phyloP scores from a whole-genome alignment of 2,797 vertebrate species.

The Melanogrammus aeglefinus region DNA sequence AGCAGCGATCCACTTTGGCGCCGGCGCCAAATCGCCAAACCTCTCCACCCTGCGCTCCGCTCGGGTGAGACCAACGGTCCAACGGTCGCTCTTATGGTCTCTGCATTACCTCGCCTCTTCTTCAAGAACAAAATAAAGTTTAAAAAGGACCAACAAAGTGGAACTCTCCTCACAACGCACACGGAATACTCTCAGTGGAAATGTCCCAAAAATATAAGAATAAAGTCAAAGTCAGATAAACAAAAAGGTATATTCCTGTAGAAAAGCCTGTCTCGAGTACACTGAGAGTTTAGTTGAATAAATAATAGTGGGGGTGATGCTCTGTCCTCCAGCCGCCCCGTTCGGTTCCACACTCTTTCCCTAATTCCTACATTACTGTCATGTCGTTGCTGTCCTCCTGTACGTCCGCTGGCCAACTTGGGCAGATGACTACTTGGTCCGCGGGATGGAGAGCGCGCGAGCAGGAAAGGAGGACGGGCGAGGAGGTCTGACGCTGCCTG shows the following conservation, averaged over 20 bases:
- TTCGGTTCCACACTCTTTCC: background rate
- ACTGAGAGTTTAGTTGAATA: background rate
- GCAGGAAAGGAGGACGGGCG: slow-evolving; percentile 30
- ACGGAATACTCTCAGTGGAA: background rate
- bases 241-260: background rate
- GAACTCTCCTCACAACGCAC: background rate
- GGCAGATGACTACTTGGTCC: slow-evolving; percentile 55
- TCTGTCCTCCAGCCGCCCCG: background rate
- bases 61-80: background rate
- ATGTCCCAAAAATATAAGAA: background rate
- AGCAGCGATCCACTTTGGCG: background rate
- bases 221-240: background rate
- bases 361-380: slow-evolving; percentile 19
- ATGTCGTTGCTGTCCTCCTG: background rate
- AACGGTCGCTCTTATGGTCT: background rate
- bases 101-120: too few species aligned
- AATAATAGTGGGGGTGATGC: background rate
- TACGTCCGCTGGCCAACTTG: slow-evolving; percentile 58
- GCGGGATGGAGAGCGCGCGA: slow-evolving; percentile 51
- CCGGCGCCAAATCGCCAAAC: background rate
- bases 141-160: background rate
- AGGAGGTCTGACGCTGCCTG: slow-evolving; percentile 46
- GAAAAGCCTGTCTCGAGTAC: background rate
- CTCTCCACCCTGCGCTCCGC: background rate
- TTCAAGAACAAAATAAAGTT: background rate